Evolutionary conservation across 2,888 invertebrate species (phyloP), one percentile per base, ranked within the genome.

Genomic region (Eulithis testata): DNA sequence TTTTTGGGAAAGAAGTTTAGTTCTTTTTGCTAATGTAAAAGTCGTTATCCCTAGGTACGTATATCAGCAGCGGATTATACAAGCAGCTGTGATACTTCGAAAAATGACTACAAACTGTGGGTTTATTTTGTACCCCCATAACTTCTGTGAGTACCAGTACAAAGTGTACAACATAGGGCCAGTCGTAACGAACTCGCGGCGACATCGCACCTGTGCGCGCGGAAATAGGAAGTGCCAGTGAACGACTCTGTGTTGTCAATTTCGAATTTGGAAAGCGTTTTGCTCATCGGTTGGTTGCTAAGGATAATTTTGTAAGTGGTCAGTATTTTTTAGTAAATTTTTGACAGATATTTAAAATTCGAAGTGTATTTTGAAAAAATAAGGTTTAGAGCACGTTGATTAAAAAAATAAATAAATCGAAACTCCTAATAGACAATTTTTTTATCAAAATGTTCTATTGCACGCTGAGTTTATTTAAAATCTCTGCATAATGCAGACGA

Each of bases 191-290:
- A 68, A 68, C 72, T 65, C 76, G 82, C 77, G 81, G 78, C 73
- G 74, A 75, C 77, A 73, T 68, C 75, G 75, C 85, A 84, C 82
- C 81, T 80, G 80, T 72, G 72, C 73, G 79, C 73, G 71, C 80
- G 83, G 82, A 80, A 75, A 76, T 76, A 84, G 88, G 88, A 89
- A 90, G 90, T 90, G 90, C 86, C 86, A 89, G 91, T 90, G 91
- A 84, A 80, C 81, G 81, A 74, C 77, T 74, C 79, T 75, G 73
- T 75, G 73, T 77, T 78, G 54, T 44, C 44, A 55, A 27, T 51
- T 73, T 81, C 71, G 69, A 82, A 80, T 79, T 83, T 78, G 73
- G 80, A 83, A 82, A 81, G 80, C 80, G 76, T 66, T 72, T 78
- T 72, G 72, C 73, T 70, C 71, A 71, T 70, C 73, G 69, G 75